These are phyloP conservation scores for Heteromormyrus szaboi DNA, from an alignment of 2,797 vertebrate species.

Conservation along the genomic window DNA sequence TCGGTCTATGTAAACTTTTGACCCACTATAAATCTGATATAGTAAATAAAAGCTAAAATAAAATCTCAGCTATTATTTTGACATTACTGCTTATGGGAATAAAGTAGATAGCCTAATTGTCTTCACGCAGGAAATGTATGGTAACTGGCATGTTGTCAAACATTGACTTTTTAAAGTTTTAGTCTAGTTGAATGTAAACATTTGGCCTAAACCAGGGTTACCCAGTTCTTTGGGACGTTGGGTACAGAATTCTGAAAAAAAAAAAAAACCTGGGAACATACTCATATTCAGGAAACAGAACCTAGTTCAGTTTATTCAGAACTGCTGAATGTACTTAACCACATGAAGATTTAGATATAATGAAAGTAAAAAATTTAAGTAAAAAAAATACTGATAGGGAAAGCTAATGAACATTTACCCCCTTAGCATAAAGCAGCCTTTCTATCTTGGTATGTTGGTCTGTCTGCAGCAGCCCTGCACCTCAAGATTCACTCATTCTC, in stretches of 20 bases:
- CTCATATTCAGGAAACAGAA: background rate
- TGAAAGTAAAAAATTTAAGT: background rate
- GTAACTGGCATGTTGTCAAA: background rate
- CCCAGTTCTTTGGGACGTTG: background rate
- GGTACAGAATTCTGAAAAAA: background rate
- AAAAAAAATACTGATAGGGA: background rate
- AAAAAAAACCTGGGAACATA: background rate
- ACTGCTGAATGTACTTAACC: background rate
- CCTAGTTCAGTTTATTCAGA: background rate
- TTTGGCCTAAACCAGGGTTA: background rate
- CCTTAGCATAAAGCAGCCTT: background rate
- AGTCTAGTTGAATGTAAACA: background rate
- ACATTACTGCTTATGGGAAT: background rate
- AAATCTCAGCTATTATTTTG: background rate
- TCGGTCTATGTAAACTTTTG: background rate
- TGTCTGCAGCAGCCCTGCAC: background rate
- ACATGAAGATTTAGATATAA: background rate
- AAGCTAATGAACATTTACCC: background rate
- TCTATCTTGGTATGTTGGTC: background rate
- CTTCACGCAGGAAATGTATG: background rate
- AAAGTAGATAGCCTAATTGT: background rate
- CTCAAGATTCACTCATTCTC: background rate
- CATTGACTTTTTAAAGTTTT: background rate
- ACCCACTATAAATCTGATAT: background rate
- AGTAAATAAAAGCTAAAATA: background rate